A percentile compares a stretch with the other conserved stretches of the same genome.
Conservation (phyloP, 2,113 vertebrate species). For the Clarias macrocephalus region DNA sequence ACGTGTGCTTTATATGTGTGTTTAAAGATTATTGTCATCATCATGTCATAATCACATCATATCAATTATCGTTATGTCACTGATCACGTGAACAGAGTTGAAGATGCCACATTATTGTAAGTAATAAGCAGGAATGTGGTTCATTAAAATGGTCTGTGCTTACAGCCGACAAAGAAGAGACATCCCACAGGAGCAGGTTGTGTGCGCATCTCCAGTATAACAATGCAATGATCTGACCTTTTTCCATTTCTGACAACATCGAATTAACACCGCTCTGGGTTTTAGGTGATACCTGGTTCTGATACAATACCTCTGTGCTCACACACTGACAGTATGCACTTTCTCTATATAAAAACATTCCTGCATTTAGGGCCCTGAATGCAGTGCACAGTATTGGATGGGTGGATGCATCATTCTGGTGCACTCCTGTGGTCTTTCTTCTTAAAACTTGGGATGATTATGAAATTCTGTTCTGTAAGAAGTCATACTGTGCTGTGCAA, state of each 20-base stretch:
- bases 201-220: not conserved
- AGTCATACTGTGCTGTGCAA: not conserved
- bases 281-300: not conserved
- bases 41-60: not conserved
- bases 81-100: not conserved
- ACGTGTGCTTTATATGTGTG: not conserved
- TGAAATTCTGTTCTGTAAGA: not conserved
- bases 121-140: not conserved
- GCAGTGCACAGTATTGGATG: not conserved
- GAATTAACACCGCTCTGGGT: not conserved
- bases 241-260: not conserved
- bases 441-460: not conserved
- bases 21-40: not conserved
- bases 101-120: not conserved
- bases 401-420: not conserved
- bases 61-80: no score
- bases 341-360: not conserved
- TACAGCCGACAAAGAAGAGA: not conserved
- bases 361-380: not conserved
- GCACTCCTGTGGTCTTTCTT: not conserved
- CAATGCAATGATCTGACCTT: not conserved
- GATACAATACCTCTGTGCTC: not conserved
- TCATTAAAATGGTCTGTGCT: not conserved
- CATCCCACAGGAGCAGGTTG: not conserved
- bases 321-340: not conserved